Percentiles rank a stretch among this genome's conserved stretches.
These are phyloP conservation scores for Sebastes ruberrimus DNA, from an alignment of 2,797 vertebrate genomes.

Conservation along the genomic window DNA sequence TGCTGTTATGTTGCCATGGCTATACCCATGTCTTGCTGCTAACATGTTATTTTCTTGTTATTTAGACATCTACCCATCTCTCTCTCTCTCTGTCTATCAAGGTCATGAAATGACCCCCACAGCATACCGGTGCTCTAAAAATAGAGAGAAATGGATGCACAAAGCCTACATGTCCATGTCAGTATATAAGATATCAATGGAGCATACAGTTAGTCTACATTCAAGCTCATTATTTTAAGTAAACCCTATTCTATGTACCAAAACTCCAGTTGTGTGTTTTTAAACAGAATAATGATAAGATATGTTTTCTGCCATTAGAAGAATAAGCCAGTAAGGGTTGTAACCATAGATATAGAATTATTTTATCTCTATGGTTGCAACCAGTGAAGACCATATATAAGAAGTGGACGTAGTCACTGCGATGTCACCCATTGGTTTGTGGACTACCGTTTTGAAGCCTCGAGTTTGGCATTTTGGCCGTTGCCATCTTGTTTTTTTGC, in stretches of 20 bases:
- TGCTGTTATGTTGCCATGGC: constrained; percentile 15
- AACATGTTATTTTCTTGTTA: constrained; percentile 8
- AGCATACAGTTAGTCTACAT: neutral
- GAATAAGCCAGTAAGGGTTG: neutral
- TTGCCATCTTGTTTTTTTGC: no score
- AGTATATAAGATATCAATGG: neutral
- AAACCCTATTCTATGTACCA: neutral
- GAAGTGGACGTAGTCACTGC: no score
- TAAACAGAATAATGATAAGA: neutral
- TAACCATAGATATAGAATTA: neutral
- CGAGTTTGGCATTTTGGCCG: no score
- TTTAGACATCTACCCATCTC: neutral
- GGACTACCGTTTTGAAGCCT: no score
- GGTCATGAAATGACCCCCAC: neutral
- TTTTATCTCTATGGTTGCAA: no score
- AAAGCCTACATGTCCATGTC: neutral
- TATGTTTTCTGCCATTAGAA: neutral
- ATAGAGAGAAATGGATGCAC: neutral
- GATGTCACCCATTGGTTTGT: no score
- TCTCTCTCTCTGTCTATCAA: neutral
- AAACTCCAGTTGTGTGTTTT: neutral
- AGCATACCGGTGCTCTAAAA: neutral
- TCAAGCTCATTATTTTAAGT: neutral
- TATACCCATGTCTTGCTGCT: constrained; percentile 4
- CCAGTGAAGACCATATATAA: no score